Base-by-base conservation (phyloP, 1,140 invertebrate genomes). In the Drosophila seguyi region DNA sequence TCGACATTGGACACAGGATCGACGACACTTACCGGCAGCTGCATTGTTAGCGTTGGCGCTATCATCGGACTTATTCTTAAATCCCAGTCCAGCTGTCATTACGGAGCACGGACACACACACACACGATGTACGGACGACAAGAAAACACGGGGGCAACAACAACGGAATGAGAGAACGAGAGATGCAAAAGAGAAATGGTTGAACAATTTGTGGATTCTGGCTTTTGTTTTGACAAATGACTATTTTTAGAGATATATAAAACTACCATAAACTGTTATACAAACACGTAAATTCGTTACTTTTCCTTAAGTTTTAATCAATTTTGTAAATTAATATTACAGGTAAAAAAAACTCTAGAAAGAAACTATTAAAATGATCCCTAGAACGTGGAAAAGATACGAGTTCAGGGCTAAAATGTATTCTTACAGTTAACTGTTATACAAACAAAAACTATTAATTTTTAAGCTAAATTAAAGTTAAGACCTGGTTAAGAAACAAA, bases 51-150 rank as follows among this genome's bases (percentile, higher is more conserved):
- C 41, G 20, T 20, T 58, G 27, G 57, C 68, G 65, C 60, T 74
- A 39, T 83, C 63, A 62, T 88, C 84, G 42, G 60, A 61, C 52
- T 88, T 88, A 48, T 88, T 82, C 65, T 79, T 88, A 66, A 90
- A 71, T 59, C 84, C 84, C 73, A 88, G 76, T 52, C 85, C 85
- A 62, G 81, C 84, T 87, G 63, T 29, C 16, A 27, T 41, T 53
- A 58, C 11, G 20, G n/a, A 50, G 47, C 45, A 75, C 72, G 48
- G 18, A 65, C n/a, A 4, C 25, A 25, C 25, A 31, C 18, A 72
- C 22, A 72, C 55, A 58, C 55, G 39, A 68, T 31, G 53, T 50
- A 39, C 50, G 29, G 44, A 72, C 61, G 67, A 79, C 71, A 75
- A 60, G 67, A 66, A 68, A 66, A 72, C 58, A 68, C 60, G 62